Conservation (phyloP, 1,140 invertebrate species). For the Colletes gigas region DNA sequence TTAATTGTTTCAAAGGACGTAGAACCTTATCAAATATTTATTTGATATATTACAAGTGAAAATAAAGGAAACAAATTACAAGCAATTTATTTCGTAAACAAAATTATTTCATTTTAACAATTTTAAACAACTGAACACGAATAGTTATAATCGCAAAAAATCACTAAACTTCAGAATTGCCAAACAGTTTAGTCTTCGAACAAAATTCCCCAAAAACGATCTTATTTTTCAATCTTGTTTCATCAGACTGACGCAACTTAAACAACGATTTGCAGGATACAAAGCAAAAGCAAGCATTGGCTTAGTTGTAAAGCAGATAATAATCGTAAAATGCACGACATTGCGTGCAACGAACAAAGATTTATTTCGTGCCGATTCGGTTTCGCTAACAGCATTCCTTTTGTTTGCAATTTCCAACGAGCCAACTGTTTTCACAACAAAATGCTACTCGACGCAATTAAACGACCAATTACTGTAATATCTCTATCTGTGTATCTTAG, state of each 20-base stretch:
- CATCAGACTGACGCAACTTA: too few relatives aligned
- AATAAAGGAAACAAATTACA: too few relatives aligned
- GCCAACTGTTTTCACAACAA: background rate
- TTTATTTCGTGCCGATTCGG: background rate
- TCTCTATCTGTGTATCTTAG: background rate
- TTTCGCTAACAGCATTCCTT: background rate
- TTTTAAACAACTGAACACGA: too few relatives aligned
- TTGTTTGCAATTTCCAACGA: background rate
- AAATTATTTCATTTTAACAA: too few relatives aligned
- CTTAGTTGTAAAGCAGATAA: background rate
- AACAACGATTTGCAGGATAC: background rate
- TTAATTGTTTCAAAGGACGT: too few relatives aligned
- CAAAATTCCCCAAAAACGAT: background rate
- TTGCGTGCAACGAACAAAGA: background rate
- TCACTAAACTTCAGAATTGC: too few relatives aligned
- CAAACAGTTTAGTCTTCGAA: too few relatives aligned
- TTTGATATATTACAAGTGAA: too few relatives aligned
- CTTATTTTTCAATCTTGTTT: background rate
- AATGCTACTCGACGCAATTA: background rate
- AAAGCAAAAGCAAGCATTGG: background rate
- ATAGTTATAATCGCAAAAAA: too few relatives aligned
- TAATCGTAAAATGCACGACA: background rate
- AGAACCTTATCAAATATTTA: too few relatives aligned
- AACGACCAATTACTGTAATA: background rate
- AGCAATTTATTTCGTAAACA: too few relatives aligned